Conservation (phyloP, 2,888 invertebrate genomes). For the Poecilobothrus nobilitatus region DNA sequence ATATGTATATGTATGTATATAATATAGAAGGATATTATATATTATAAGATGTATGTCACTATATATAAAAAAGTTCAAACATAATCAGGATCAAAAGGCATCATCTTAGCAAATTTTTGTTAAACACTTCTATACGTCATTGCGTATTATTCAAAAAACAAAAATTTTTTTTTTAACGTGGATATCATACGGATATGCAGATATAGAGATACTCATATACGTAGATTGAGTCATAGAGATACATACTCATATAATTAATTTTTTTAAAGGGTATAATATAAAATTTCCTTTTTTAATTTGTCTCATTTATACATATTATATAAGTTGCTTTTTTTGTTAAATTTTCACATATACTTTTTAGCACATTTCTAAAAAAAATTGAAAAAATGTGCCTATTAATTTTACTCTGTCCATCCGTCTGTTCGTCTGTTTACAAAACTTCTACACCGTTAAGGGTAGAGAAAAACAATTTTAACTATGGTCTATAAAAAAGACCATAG, state of each 20-base stretch:
- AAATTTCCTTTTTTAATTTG: constrained; percentile 1
- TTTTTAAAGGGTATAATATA: constrained; percentile 2
- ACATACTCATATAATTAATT: background rate
- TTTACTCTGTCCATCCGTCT: no score
- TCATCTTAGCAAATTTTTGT: background rate
- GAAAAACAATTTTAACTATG: no score
- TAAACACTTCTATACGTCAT: background rate
- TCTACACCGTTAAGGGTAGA: no score
- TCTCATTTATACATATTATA: background rate
- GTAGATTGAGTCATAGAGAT: no score
- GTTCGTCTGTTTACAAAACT: no score
- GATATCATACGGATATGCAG: background rate
- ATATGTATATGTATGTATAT: background rate
- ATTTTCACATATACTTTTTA: background rate
- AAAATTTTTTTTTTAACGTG: background rate
- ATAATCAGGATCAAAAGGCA: background rate
- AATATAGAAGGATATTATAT: background rate
- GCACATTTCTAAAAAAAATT: no score
- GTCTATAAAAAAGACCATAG: no score
- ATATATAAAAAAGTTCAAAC: background rate
- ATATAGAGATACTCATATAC: background rate
- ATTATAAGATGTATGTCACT: no score
- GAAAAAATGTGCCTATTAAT: no score
- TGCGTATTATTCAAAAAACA: background rate
- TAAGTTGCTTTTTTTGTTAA: background rate